Evolutionary conservation across 2,888 invertebrate genomes (phyloP), one percentile per base, ranked within the genome.

Genomic region (Mesoligia furuncula): DNA sequence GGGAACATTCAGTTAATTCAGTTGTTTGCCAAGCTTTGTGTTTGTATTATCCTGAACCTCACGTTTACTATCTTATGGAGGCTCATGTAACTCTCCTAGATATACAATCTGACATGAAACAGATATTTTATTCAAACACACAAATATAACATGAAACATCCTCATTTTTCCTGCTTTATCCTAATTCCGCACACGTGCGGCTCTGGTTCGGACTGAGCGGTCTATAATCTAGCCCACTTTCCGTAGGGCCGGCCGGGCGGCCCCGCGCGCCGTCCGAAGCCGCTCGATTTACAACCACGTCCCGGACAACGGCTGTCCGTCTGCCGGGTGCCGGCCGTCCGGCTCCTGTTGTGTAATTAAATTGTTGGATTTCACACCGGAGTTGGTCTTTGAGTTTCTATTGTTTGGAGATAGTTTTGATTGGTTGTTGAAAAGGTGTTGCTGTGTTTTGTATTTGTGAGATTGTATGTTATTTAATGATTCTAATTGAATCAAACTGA

Each of bases 211-310:
- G 48, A 24, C 77, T 67, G 85, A 77, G 67, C 68, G 75, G 77
- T 83, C 54, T 83, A 85, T 83, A 78, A 83, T 85, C 85, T 85
- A 74, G 69, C 73, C 71, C 86, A 83, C 64, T 85, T 72, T 74
- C 54, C 39, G 48, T 67, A 11, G 20, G 17, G n/a, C 36, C 67
- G 73, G 61, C 59, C 71, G 69, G 61, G 45, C 70, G 20, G 31
- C 57, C 45, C 36, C 36, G 59, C 45, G 31, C 57, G 51, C 36
- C 36, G 59, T 51, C 73, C 51, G 36, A 69, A 24, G 51, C 27
- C 64, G 64, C 72, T 81, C 84, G 65, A 73, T 77, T 80, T 86
- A 80, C 80, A 77, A 79, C 85, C 74, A 13, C 51, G 42, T 57
- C n/a, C 57, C 78, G 78, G 76, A 15, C 9, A 24, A 7, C 42